Percentiles rank a stretch among this genome's conserved stretches.
Evolutionary conservation across 2,797 vertebrate species (phyloP).

Genomic region (Crypturellus tataupa): DNA sequence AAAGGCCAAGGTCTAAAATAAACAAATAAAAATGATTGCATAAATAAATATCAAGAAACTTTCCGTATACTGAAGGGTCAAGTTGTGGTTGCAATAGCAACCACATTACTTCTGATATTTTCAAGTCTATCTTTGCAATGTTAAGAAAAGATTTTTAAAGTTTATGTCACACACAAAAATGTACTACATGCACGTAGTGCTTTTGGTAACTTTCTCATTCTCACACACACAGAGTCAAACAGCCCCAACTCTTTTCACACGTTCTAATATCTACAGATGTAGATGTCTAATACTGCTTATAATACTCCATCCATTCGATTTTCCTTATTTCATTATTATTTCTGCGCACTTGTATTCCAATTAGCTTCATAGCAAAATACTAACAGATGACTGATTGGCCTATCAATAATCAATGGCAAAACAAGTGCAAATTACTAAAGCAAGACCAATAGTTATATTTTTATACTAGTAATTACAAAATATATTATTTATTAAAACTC

Average conservation of each 20-base stretch:
- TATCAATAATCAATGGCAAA: not conserved
- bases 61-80: not conserved
- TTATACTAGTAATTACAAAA: not conserved
- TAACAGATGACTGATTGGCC: not conserved
- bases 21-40: accelerated
- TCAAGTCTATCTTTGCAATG: not conserved
- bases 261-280: not conserved
- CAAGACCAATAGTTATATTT: not conserved
- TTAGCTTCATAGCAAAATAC: not conserved
- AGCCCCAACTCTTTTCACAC: not conserved
- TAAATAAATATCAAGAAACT: not conserved
- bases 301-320: not conserved
- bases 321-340: not conserved
- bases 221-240: not conserved
- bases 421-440: not conserved
- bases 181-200: accelerated
- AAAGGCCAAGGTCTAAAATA: not conserved
- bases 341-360: not conserved
- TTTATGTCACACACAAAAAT: not conserved
- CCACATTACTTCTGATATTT: not conserved
- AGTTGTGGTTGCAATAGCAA: not conserved
- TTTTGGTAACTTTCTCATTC: not conserved
- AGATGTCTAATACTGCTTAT: not conserved
- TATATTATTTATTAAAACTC: not conserved
- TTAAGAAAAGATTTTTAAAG: not conserved